Conservation (phyloP, 1,140 invertebrate species). For the Drosophila pallidifrons region DNA sequence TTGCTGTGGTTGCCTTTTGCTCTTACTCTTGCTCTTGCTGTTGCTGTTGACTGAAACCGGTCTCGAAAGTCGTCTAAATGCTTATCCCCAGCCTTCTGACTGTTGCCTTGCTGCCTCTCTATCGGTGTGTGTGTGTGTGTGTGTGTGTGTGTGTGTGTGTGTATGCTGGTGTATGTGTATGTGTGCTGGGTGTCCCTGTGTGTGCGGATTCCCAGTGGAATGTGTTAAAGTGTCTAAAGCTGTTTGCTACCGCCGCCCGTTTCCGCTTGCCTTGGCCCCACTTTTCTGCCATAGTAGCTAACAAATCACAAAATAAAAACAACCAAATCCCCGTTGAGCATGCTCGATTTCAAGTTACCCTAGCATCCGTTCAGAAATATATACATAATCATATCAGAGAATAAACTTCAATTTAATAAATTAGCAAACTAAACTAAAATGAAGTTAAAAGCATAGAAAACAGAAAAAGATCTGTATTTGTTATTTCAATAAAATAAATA, state of each 20-base stretch:
- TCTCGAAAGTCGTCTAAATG: slow-evolving; percentile 71
- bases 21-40: slow-evolving; percentile 6
- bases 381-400: too few species aligned
- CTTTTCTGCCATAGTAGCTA: slow-evolving; percentile 21
- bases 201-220: slow-evolving; percentile 65
- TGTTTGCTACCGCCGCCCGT: slow-evolving; percentile 54
- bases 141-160: slow-evolving; percentile 37
- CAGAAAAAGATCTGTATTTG: too few species aligned
- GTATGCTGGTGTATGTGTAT: slow-evolving; percentile 24
- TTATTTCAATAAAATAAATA: too few species aligned
- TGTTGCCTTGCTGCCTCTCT: slow-evolving; percentile 14
- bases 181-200: slow-evolving; percentile 27
- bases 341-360: not conserved
- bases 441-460: too few species aligned
- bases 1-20: slow-evolving; percentile 7
- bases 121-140: slow-evolving; percentile 9
- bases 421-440: too few species aligned
- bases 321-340: not conserved
- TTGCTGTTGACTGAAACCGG: slow-evolving; percentile 60
- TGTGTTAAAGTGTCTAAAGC: slow-evolving; percentile 75
- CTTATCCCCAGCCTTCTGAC: slow-evolving; percentile 46
- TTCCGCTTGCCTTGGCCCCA: slow-evolving; percentile 20
- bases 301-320: slow-evolving; percentile 44
- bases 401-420: too few species aligned
- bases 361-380: not conserved